phyloP scores from a whole-genome alignment of 1,140 invertebrate species.

The Riptortus pedestris region DNA sequence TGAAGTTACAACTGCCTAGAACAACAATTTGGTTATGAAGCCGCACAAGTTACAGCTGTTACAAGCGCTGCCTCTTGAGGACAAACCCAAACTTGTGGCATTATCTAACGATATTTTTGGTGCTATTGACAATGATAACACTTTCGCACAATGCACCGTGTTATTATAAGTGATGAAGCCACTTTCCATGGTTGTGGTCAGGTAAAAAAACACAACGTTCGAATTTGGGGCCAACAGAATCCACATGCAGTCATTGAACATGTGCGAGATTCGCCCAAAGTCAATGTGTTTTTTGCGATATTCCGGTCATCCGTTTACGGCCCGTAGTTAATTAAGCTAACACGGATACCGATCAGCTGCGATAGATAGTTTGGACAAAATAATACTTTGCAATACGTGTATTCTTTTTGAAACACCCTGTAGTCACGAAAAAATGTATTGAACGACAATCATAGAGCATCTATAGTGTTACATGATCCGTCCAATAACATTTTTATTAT shows the following conservation, averaged over 20 bases:
- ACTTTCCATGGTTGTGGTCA: not conserved
- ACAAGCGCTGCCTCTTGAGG: too few relatives aligned
- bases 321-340: too few relatives aligned
- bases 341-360: too few relatives aligned
- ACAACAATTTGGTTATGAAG: not conserved
- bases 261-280: not conserved
- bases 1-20: not conserved
- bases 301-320: not conserved
- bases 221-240: not conserved
- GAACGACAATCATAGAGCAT: too few relatives aligned
- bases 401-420: too few relatives aligned
- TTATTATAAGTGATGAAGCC: not conserved
- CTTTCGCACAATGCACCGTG: not conserved
- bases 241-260: not conserved
- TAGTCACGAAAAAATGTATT: too few relatives aligned
- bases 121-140: not conserved
- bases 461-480: too few relatives aligned
- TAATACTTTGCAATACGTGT: too few relatives aligned
- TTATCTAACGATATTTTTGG: not conserved
- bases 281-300: not conserved
- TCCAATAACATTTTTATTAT: too few relatives aligned
- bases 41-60: not conserved
- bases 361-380: too few relatives aligned
- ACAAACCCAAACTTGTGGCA: not conserved
- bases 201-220: not conserved